phyloP scores from a whole-genome alignment of 2,888 invertebrate genomes.

The Coremacera marginata region DNA sequence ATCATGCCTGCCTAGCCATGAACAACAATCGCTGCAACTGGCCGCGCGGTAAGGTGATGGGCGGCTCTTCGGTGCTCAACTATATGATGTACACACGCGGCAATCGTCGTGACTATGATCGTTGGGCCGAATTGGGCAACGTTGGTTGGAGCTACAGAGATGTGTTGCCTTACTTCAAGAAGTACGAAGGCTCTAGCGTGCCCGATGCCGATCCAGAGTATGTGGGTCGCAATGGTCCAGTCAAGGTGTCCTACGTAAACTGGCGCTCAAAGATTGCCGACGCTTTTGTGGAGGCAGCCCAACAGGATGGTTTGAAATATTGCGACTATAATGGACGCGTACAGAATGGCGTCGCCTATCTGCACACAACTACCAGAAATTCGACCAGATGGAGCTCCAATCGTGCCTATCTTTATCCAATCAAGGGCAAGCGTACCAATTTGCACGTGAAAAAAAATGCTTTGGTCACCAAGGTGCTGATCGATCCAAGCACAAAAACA shows the following conservation, averaged over 20 bases:
- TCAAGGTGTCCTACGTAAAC: slow-evolving; percentile 73
- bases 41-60: slow-evolving; percentile 86
- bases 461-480: slow-evolving; percentile 72
- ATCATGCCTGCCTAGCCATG: slow-evolving; percentile 80
- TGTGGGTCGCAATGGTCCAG: slow-evolving; percentile 72
- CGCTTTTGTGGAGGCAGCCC: slow-evolving; percentile 76
- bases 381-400: slow-evolving; percentile 75
- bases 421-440: slow-evolving; percentile 71
- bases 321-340: slow-evolving; percentile 77
- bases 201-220: slow-evolving; percentile 69
- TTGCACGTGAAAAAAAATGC: slow-evolving; percentile 73
- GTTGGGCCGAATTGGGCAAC: slow-evolving; percentile 80
- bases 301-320: slow-evolving; percentile 74
- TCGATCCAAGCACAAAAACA: slow-evolving; percentile 69
- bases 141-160: slow-evolving; percentile 81
- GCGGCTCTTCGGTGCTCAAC: slow-evolving; percentile 84
- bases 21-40: slow-evolving; percentile 81
- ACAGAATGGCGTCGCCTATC: slow-evolving; percentile 74
- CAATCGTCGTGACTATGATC: slow-evolving; percentile 79
- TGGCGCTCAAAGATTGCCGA: slow-evolving; percentile 74
- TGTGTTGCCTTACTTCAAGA: slow-evolving; percentile 82
- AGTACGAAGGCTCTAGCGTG: slow-evolving; percentile 79
- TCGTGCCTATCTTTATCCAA: slow-evolving; percentile 73
- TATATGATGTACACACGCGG: slow-evolving; percentile 86
- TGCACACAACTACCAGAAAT: slow-evolving; percentile 74